These are phyloP conservation scores for Branchinecta lindahli DNA, from an alignment of 1,140 invertebrate genomes.

Conservation along the genomic window DNA sequence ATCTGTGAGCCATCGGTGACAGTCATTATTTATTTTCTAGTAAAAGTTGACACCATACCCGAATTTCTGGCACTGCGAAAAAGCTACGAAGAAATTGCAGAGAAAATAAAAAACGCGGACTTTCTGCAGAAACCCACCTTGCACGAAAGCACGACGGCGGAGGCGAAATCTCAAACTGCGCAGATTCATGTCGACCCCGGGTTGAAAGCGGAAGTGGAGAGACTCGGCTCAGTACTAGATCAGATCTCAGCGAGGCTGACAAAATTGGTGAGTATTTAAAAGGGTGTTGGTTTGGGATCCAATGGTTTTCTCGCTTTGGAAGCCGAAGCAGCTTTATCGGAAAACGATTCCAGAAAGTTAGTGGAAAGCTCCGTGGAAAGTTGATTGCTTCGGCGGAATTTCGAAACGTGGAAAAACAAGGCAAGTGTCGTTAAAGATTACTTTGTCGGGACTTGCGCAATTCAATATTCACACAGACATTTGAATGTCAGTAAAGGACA, in stretches of 20 bases:
- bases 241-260: neutral
- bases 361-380: neutral
- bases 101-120: neutral
- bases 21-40: neutral
- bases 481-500: no score
- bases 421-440: neutral
- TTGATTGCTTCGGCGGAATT: neutral
- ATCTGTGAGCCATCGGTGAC: no score
- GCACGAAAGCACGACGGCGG: neutral
- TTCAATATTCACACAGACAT: no score
- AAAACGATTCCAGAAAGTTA: neutral
- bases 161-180: neutral
- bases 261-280: neutral
- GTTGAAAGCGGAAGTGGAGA: neutral
- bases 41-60: neutral
- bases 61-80: neutral
- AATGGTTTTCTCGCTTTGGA: neutral
- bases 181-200: neutral
- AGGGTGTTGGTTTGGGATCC: neutral
- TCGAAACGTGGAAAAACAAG: no score
- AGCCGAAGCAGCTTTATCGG: neutral
- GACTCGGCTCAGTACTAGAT: neutral
- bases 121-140: neutral
- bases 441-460: neutral
- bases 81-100: constrained; percentile 3